Percentiles rank a stretch among this genome's conserved stretches.
Evolutionary conservation across 2,113 vertebrate genomes (phyloP).

Genomic region (Brachionichthys hirsutus): DNA sequence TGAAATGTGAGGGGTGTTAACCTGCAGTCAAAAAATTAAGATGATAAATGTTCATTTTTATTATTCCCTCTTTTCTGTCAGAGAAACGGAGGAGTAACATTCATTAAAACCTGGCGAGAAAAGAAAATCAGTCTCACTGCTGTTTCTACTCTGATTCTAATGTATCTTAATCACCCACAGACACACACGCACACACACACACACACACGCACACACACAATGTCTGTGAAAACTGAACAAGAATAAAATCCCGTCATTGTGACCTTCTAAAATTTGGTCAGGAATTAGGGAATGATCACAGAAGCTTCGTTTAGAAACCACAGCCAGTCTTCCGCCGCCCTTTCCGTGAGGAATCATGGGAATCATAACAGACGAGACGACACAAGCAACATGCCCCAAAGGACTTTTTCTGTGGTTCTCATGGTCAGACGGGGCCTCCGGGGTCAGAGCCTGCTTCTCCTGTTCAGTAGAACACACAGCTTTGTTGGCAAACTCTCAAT

Average conservation of each 20-base stretch:
- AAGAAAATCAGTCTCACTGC: constrained; percentile 4
- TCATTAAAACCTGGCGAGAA: too few species aligned
- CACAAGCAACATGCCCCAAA: constrained; percentile 54
- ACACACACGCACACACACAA: neutral
- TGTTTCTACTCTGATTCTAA: neutral
- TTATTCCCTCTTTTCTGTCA: too few species aligned
- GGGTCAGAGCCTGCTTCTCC: constrained; percentile 70
- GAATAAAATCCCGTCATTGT: neutral
- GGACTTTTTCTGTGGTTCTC: constrained; percentile 68
- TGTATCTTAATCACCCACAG: neutral
- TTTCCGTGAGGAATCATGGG: constrained; percentile 64
- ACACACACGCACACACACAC: too few species aligned
- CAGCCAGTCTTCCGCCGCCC: constrained; percentile 39
- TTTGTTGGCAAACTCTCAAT: constrained; percentile 60
- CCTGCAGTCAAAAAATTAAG: neutral
- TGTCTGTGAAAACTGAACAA: too few species aligned
- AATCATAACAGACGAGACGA: constrained; percentile 69
- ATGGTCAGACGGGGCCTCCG: constrained; percentile 61
- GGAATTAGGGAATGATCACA: constrained; percentile 17
- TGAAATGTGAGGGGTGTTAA: constrained; percentile 26
- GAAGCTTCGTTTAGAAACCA: constrained; percentile 42
- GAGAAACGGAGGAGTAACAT: too few species aligned
- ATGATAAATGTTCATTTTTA: too few species aligned
- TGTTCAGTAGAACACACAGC: constrained; percentile 44
- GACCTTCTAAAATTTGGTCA: constrained; percentile 1